Conservation (phyloP, 2,113 vertebrate genomes). For the Kobus ellipsiprymnus region DNA sequence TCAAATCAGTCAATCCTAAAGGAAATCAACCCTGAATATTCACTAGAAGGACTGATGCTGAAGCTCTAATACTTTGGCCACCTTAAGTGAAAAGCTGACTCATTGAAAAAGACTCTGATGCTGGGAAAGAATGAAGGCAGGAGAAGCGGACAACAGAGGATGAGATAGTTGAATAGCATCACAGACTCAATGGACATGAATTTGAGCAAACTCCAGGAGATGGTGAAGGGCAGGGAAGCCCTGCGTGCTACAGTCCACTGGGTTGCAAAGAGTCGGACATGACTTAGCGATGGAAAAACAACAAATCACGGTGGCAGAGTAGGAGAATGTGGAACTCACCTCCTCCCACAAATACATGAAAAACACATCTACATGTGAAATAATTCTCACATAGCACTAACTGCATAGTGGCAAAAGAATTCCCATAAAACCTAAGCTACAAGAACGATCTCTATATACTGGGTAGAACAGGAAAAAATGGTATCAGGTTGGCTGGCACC, state of each 20-base stretch:
- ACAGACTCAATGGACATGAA: background rate
- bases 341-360: background rate
- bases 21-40: background rate
- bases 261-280: background rate
- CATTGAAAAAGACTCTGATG: background rate
- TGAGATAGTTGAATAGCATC: background rate
- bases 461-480: background rate
- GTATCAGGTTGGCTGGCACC: background rate
- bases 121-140: background rate
- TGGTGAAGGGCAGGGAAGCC: background rate
- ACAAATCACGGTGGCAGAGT: background rate
- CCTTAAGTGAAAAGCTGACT: background rate
- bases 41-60: background rate
- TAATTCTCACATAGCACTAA: background rate
- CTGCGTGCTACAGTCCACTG: background rate
- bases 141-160: background rate
- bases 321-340: background rate
- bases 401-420: background rate
- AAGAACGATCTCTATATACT: background rate
- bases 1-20: background rate
- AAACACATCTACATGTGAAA: background rate
- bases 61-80: background rate
- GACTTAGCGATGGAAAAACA: background rate
- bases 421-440: background rate
- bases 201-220: background rate